Percentiles rank a stretch among this genome's conserved stretches.
Evolutionary conservation across 1,140 invertebrate species (phyloP).

Genomic region (Reticulitermes speratus): DNA sequence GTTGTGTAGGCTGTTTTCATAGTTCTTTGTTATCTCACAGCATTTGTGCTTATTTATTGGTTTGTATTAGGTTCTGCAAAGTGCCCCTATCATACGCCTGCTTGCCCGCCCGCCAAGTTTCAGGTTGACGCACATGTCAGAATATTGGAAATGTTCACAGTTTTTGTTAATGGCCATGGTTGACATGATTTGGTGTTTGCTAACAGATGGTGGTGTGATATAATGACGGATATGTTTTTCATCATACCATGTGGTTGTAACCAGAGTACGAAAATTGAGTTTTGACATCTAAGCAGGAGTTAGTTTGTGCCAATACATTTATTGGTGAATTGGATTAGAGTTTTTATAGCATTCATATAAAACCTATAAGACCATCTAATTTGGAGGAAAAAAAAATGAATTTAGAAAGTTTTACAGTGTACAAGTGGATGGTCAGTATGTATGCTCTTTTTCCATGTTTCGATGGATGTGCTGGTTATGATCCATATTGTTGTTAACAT

Average conservation of each 20-base stretch:
- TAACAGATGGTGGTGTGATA: neutral
- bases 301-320: too few relatives aligned
- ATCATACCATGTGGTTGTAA: neutral
- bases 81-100: neutral
- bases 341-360: too few relatives aligned
- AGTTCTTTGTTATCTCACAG: neutral
- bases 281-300: too few relatives aligned
- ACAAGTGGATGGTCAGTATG: too few relatives aligned
- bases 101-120: neutral
- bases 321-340: too few relatives aligned
- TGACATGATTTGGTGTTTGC: neutral
- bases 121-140: neutral
- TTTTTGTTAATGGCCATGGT: constrained; percentile 3
- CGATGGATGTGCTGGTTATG: neutral
- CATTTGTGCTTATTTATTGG: neutral
- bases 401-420: too few relatives aligned
- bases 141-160: constrained; percentile 12
- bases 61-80: neutral
- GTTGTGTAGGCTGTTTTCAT: neutral
- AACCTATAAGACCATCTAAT: too few relatives aligned
- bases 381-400: too few relatives aligned
- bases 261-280: neutral
- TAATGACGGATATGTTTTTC: neutral
- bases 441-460: too few relatives aligned
- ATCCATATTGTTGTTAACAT: neutral